These are phyloP conservation scores for Tringa solitaria DNA, from an alignment of 2,113 vertebrate species.

Conservation along the genomic window DNA sequence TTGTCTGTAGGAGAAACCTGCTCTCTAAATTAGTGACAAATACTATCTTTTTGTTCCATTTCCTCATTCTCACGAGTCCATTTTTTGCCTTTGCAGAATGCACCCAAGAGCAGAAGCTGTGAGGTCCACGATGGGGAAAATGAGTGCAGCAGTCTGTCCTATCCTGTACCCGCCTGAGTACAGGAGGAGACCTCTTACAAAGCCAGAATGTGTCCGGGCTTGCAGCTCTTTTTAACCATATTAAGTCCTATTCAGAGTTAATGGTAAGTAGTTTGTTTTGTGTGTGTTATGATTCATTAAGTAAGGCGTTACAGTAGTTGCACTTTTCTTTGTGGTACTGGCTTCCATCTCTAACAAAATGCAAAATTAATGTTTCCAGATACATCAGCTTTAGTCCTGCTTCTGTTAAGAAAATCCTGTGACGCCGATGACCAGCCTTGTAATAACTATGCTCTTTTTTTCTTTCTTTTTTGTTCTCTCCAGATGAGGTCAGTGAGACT, in stretches of 20 bases:
- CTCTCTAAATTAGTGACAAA: background rate
- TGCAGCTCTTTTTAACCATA: background rate
- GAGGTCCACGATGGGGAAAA: background rate
- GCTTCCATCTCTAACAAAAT: background rate
- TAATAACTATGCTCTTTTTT: background rate
- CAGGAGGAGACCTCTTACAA: background rate
- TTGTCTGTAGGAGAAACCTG: background rate
- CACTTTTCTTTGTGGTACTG: background rate
- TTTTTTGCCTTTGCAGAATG: background rate
- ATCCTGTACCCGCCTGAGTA: background rate
- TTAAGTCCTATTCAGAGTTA: slow-evolving; percentile 1
- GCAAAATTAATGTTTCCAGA: background rate
- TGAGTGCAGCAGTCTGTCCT: background rate
- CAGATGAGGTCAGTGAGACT: background rate
- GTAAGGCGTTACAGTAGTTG: background rate
- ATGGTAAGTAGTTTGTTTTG: background rate
- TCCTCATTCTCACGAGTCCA: rapidly evolving
- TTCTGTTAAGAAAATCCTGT: background rate
- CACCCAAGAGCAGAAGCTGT: background rate
- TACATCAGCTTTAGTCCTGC: background rate
- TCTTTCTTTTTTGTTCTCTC: background rate
- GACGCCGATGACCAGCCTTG: background rate
- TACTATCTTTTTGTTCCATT: background rate
- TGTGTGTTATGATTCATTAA: background rate
- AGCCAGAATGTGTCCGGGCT: background rate